Evolutionary conservation across 2,797 vertebrate species (phyloP).

Genomic region (Sylvilagus floridanus): DNA sequence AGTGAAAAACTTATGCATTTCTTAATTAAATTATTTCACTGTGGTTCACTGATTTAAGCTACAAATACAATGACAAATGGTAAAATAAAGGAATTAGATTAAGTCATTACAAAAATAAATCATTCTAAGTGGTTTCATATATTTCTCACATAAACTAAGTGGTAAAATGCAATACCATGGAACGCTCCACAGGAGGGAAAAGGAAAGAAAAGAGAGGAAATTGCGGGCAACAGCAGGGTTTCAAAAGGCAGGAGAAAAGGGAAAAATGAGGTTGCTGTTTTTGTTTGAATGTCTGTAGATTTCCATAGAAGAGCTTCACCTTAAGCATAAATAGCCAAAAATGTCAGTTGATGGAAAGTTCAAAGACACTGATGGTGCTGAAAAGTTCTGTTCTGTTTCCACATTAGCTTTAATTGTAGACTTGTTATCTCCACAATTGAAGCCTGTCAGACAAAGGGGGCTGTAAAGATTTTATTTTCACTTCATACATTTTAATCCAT

Average conservation of each 20-base stretch:
- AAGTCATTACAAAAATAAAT: constrained; percentile 53
- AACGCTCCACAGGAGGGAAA: neutral
- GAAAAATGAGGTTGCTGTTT: neutral
- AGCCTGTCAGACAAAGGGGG: neutral
- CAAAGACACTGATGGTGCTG: neutral
- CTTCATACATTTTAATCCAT: constrained; percentile 41
- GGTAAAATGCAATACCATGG: constrained; percentile 11
- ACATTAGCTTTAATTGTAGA: constrained; percentile 56
- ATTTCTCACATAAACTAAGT: constrained; percentile 30
- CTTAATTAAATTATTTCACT: constrained; percentile 66
- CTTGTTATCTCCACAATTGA: constrained; percentile 50
- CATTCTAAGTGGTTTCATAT: constrained; percentile 30
- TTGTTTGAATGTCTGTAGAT: neutral
- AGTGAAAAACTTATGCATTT: constrained; percentile 39
- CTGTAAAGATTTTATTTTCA: constrained; percentile 31
- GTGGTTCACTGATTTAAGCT: constrained; percentile 47
- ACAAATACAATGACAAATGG: constrained; percentile 54
- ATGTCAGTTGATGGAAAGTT: constrained; percentile 17
- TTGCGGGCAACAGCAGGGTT: constrained; percentile 5
- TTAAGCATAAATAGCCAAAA: constrained; percentile 1
- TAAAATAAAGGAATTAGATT: constrained; percentile 51
- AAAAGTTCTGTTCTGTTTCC: constrained; percentile 53
- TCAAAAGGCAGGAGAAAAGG: neutral
- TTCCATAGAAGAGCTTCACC: constrained; percentile 44
- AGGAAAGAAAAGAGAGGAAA: constrained; percentile 61